phyloP scores from a whole-genome alignment of 2,888 invertebrate species.

The Eumacrocentrus americanus region DNA sequence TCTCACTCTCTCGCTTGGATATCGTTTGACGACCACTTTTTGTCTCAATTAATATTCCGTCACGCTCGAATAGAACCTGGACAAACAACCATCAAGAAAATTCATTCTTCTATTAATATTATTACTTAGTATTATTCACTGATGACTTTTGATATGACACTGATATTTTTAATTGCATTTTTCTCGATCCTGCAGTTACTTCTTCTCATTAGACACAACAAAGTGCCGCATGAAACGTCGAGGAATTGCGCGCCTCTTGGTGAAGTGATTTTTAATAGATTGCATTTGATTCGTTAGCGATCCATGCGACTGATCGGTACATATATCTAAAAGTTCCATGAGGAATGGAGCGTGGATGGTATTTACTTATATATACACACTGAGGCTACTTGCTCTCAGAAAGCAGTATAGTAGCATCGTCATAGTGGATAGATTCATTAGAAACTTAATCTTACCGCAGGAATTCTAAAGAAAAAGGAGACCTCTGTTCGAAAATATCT shows the following conservation, averaged over 20 bases:
- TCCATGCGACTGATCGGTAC: not conserved
- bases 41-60: constrained; percentile 57
- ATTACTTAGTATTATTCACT: too few species aligned
- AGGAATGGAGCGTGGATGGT: not conserved
- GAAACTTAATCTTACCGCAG: constrained; percentile 15
- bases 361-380: not conserved
- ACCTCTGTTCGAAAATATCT: constrained; percentile 5
- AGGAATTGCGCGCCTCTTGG: constrained; percentile 27
- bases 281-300: constrained; percentile 13
- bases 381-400: not conserved
- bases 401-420: constrained; percentile 8
- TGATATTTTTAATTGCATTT: too few species aligned
- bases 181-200: too few species aligned
- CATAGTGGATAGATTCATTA: constrained; percentile 18
- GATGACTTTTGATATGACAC: too few species aligned
- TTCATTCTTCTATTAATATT: not conserved
- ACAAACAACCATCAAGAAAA: too few species aligned
- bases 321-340: not conserved
- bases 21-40: constrained; percentile 37
- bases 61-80: constrained; percentile 40
- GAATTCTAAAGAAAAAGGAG: constrained; percentile 12
- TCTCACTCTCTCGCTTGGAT: constrained; percentile 5
- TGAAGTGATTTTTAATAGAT: constrained; percentile 35
- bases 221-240: not conserved
- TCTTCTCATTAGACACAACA: not conserved